Evolutionary conservation across 92 coral and sea anemone genomes (phyloP), one percentile per base, ranked within the genome.

Genomic region (Galaxea fascicularis): DNA sequence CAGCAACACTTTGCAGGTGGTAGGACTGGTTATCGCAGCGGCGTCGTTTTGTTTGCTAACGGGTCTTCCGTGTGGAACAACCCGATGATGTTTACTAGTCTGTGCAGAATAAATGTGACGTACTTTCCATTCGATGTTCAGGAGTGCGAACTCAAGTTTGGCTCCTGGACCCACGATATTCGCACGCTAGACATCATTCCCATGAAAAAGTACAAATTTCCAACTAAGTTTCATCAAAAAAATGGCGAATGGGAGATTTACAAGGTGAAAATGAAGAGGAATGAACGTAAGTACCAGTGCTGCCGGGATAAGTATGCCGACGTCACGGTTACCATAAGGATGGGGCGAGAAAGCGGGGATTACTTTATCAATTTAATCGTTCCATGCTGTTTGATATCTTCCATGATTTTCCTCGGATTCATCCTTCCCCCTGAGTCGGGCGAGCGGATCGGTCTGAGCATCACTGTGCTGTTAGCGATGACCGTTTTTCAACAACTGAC

Each of bases 401-500:
- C 96, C 20, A 96, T 96, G 98, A 96, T 93, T 9, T 96, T 96
- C 56, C 92, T 96, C 20, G 98, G 98, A 0, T 96, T 96, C 53
- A 86, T 96, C 14, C 80, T 96, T 4, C 98, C 98, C 3, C 98
- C 98, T 0, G 98, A 96, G 53, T 92, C 98, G 15, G 98, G 98
- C 5, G 98, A 96, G 82, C 96, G 98, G 0, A 92, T 96, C 30
- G 98, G 98, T 16, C 80, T 96, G 17, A 94, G 98, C 65, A 96
- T 96, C 29, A 96, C 98, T 0, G 98, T 96, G 0, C 92, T 96
- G 65, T 89, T 96, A 26, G 98, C 98, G 0, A 96, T 96, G 98
- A 96, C 98, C 0, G 98, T 96, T 0, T 96, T 96, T 49, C 98
- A 96, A 54, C 98, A 96, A 70, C 92, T 96, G 13, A 96, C 98